A percentile compares a stretch with the other conserved stretches of the same genome.
phyloP scores from a whole-genome alignment of 1,140 invertebrate genomes.

The Cydia fagiglandana region DNA sequence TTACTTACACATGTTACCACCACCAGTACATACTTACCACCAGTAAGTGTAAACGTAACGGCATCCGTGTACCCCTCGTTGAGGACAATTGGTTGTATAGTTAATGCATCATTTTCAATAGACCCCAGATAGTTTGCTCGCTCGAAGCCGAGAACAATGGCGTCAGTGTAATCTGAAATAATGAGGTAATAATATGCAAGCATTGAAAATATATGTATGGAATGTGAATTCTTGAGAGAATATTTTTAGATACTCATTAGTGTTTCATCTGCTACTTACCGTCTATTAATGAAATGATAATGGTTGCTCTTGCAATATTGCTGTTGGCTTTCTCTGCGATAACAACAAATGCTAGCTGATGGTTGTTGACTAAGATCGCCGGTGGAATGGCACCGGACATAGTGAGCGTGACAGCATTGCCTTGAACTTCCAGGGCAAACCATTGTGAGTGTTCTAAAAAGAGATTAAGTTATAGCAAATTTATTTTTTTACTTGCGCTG shows the following conservation, averaged over 20 bases:
- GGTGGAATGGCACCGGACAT: slow-evolving; percentile 35
- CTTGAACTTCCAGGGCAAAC: slow-evolving; percentile 29
- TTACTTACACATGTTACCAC: no score
- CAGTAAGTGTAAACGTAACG: no score
- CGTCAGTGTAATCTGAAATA: slow-evolving; percentile 23
- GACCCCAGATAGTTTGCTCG: slow-evolving; percentile 26
- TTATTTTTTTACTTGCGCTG: no score
- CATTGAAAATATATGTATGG: no score
- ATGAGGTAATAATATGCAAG: no score
- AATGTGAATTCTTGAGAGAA: no score
- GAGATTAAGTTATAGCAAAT: neutral
- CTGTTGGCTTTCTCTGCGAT: neutral
- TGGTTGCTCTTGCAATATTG: slow-evolving; percentile 15
- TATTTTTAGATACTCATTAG: no score
- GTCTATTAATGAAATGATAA: slow-evolving; percentile 15
- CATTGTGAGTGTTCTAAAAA: slow-evolving; percentile 38
- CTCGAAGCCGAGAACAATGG: slow-evolving; percentile 24
- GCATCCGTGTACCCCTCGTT: slow-evolving; percentile 13
- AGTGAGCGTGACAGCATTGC: slow-evolving; percentile 32
- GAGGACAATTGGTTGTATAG: slow-evolving; percentile 21
- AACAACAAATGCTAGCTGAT: slow-evolving; percentile 36
- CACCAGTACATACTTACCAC: no score
- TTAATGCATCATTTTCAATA: slow-evolving; percentile 19
- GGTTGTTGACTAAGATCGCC: slow-evolving; percentile 34
- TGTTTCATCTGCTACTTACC: neutral